Base-by-base conservation (phyloP, 2,888 invertebrate species). In the Leptinotarsa haldemani region DNA sequence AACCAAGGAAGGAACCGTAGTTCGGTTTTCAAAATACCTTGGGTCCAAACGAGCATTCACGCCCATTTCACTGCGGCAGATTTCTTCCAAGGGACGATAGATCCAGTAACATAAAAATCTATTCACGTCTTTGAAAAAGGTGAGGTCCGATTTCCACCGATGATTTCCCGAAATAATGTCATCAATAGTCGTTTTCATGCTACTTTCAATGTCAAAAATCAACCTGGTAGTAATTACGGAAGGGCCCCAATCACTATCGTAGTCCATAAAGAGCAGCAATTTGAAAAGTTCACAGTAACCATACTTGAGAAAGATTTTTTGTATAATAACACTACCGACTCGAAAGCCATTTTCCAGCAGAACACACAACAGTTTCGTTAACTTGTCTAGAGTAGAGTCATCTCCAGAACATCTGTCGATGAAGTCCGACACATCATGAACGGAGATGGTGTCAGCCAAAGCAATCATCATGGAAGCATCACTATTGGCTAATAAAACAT, bases 261-360 rank as follows among this genome's bases (percentile, higher is more conserved):
- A 76, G 63, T 81, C 79, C 75, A 81, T 80, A 48, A 77, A 80
- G n/a, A 82, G 75, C 25, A 79, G 73, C 25, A 80, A 75, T 65
- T 67, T 74, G 7, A 80, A 77, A n/a, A 81, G 65, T 52, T 79
- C 78, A 69, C 77, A 78, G 58, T 78, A 79, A 18, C 78, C 78
- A 69, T 75, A 80, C 22, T 77, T 70, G 13, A 53, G 50, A 71
- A 77, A 79, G 22, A 80, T 69, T 69, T 71, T 70, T 53, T 74
- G 63, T 50, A 81, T 75, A 64, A 77, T 68, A 50, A 73, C 71
- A 22, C 71, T 68, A 22, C 61, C 71, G 18, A 78, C 20, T 50
- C 52, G 58, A 67, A 79, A 77, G 2, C 79, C 79, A 64, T 80
- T 52, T 25, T 69, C 65, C 16, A 80, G 67, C 63, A 79, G 79